phyloP scores from a whole-genome alignment of 1,140 invertebrate species.

The Anastatus disparis region DNA sequence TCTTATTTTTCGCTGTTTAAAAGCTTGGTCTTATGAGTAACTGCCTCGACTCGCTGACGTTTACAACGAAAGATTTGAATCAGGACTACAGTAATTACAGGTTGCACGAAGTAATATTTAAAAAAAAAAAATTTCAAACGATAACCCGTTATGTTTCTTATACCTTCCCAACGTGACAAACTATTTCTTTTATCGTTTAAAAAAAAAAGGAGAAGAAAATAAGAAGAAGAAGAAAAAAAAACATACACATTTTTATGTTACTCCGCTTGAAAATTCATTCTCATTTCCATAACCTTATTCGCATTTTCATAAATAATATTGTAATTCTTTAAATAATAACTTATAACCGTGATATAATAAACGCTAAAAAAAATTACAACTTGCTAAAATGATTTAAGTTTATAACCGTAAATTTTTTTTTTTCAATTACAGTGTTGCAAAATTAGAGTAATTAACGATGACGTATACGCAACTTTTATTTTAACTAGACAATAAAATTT shows the following conservation, averaged over 20 bases:
- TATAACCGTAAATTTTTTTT: no score
- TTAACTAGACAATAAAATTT: no score
- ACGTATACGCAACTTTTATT: no score
- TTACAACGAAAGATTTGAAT: conserved; percentile 38
- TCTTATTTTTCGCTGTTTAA: conserved; percentile 3
- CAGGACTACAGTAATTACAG: conserved; percentile 29
- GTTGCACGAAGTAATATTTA: conserved; percentile 34
- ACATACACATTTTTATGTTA: neutral
- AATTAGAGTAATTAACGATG: no score
- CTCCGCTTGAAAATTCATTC: conserved; percentile 9
- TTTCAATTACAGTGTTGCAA: no score
- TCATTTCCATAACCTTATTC: conserved; percentile 1
- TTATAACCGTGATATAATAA: neutral
- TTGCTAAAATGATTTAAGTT: no score
- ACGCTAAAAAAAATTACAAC: no score
- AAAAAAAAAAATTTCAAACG: conserved; percentile 29
- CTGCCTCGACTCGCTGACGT: conserved; percentile 26
- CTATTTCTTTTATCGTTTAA: conserved; percentile 31
- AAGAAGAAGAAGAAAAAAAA: no score
- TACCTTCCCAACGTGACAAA: conserved; percentile 29
- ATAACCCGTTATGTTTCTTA: conserved; percentile 37
- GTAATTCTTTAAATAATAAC: neutral
- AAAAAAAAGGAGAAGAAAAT: no score
- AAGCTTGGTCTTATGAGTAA: conserved; percentile 14
- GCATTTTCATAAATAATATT: conserved; percentile 5